Percentiles rank a stretch among this genome's conserved stretches.
phyloP scores from a whole-genome alignment of 2,797 vertebrate species.

The Chromis chromis region DNA sequence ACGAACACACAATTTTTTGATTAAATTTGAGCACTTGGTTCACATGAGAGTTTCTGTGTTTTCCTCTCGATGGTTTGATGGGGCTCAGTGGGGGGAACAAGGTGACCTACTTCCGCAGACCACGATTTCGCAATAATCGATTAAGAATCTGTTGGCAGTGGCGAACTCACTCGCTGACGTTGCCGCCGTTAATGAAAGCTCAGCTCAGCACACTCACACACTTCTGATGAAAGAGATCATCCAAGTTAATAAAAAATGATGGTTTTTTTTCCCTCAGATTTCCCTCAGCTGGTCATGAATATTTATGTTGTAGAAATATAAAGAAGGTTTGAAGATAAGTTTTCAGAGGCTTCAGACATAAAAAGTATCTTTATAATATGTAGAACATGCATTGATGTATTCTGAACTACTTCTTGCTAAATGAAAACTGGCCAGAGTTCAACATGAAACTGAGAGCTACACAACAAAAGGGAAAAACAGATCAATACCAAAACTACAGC shows the following conservation, averaged over 20 bases:
- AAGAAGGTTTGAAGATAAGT: neutral
- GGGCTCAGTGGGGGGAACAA: neutral
- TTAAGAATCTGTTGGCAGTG: neutral
- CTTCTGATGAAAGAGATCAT: neutral
- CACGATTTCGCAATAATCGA: neutral
- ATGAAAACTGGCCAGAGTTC: slow-evolving; percentile 17
- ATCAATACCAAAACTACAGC: slow-evolving; percentile 41
- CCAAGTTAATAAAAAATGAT: neutral
- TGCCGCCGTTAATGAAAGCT: neutral
- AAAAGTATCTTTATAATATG: neutral
- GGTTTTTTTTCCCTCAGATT: neutral
- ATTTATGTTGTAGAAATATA: neutral
- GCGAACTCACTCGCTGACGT: neutral
- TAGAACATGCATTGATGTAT: neutral
- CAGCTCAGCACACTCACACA: neutral
- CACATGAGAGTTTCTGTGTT: neutral
- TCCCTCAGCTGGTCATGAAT: neutral
- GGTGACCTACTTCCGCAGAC: neutral
- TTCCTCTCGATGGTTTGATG: neutral
- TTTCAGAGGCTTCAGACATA: neutral
- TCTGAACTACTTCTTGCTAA: neutral
- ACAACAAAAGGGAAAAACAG: slow-evolving; percentile 33
- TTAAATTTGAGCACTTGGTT: neutral
- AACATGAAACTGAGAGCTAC: slow-evolving; percentile 33
- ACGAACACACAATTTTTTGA: neutral